Base-by-base conservation (phyloP, 2,113 vertebrate genomes). In the Coturnix japonica region DNA sequence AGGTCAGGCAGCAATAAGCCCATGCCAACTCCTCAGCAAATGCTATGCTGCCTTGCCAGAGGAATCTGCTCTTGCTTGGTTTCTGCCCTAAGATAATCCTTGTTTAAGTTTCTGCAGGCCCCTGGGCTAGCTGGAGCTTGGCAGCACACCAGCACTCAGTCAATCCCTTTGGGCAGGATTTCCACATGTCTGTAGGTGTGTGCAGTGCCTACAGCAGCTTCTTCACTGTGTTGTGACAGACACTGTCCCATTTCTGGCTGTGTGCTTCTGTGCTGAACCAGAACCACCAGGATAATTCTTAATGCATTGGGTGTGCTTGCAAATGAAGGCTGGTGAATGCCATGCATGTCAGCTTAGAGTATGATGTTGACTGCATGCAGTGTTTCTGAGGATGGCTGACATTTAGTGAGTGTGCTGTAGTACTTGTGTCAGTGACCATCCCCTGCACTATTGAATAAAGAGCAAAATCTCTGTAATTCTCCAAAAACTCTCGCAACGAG, bases 281-380 rank as follows among this genome's bases (percentile, higher is more conserved):
- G 33, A 13, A 35, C 66, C 21, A 16, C 43, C 1, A 31, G 14
- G 44, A 30, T 72, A 5, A 43, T 65, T 83, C 76, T 8, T 21
- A 30, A 35, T 0, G 2, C 26, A 4, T 61, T 61, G 54, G 54
- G 15, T n/a, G 54, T 56, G 51, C 61, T 21, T 77, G 89, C 87
- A 71, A 59, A 81, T 0, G 0, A 35, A 76, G 80, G 59, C 54
- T 7, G 5, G 31, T 57, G 73, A 80, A 90, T 49, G 28, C 69
- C 46, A n/a, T 6, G 39, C 90, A 64, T 51, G 41, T 70, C 72
- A 75, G 65, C 69, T 33, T 41, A 4, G 53, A 77, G 76, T 2
- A 6, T 0, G 0, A 56, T 0, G 0, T 5, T 30, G 26, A 25
- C 39, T 73, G 83, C 82, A 37, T 69, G 14, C 4, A 2, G 57